Conservation (phyloP, 2,113 vertebrate species). For the human (Homo sapiens) region GRCh38 chr7:120829001-120829500, state of each 20-base stretch:
- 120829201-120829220: neutral
- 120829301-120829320: neutral
- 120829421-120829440: neutral
- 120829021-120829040: neutral
- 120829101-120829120: neutral
- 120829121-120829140: neutral
- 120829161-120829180: neutral
- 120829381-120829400: neutral
- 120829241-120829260: neutral
- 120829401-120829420: neutral
- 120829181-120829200: neutral
- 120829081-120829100: neutral
- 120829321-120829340: neutral
- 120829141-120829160: slow-evolving; percentile 17
- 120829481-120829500: neutral
- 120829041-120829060: neutral
- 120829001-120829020: neutral
- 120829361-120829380: neutral
- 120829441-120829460: neutral
- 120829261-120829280: neutral
- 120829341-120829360: neutral
- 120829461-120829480: neutral
- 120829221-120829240: neutral
- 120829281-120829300: neutral
- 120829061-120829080: neutral